phyloP scores from a whole-genome alignment of 2,797 vertebrate genomes.

The Sebastes baramenuke region DNA sequence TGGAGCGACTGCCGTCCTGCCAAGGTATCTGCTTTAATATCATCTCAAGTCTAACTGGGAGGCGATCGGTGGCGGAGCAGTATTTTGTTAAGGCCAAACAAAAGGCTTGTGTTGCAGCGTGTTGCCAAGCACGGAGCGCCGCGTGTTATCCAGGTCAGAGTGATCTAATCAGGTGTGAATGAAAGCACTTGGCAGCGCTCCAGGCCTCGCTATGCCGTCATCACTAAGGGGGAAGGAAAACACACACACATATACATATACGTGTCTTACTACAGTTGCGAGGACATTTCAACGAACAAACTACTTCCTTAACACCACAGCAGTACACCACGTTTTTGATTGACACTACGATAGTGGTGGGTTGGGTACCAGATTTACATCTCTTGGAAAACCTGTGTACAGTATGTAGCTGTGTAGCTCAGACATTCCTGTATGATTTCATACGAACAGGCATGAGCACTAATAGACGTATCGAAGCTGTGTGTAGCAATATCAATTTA shows the following conservation, averaged over 20 bases:
- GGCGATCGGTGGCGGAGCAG: neutral
- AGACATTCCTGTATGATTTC: neutral
- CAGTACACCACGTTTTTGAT: neutral
- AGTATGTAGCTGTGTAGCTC: neutral
- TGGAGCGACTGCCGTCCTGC: neutral
- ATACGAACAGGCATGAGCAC: neutral
- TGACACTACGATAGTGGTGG: neutral
- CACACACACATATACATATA: constrained; percentile 1
- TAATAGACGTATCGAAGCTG: neutral
- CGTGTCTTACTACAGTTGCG: neutral
- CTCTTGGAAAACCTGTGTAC: neutral
- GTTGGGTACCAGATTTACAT: neutral
- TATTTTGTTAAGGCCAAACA: constrained; percentile 34
- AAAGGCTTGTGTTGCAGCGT: constrained; percentile 52
- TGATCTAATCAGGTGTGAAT: constrained; percentile 81
- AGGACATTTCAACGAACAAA: neutral
- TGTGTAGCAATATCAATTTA: neutral
- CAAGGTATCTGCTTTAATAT: constrained; percentile 21
- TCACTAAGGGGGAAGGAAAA: constrained; percentile 24
- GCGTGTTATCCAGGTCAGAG: constrained; percentile 72
- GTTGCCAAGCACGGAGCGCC: constrained; percentile 31
- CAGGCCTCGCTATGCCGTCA: constrained; percentile 55
- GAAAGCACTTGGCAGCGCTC: constrained; percentile 73
- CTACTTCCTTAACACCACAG: neutral
- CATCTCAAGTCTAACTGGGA: constrained; percentile 1